Conservation (phyloP, 2,888 invertebrate species). For the Caradrina clavipalpis region DNA sequence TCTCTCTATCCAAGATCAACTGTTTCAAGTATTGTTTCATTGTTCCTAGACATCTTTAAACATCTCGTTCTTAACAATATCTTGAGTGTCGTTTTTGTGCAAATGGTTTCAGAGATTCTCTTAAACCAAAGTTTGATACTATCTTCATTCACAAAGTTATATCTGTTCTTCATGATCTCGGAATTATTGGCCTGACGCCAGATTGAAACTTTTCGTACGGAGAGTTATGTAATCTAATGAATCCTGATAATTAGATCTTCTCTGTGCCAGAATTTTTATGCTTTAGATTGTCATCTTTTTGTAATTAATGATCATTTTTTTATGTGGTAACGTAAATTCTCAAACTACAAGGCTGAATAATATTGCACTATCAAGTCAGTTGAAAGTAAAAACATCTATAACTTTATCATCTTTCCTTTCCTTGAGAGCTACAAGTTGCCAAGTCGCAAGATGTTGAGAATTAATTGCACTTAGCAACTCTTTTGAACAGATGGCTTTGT, state of each 20-base stretch:
- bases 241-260: slow-evolving; percentile 10
- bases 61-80: not conserved
- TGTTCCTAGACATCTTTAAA: not conserved
- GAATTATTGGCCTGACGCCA: slow-evolving; percentile 37
- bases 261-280: slow-evolving; percentile 6
- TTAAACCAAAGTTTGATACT: slow-evolving; percentile 35
- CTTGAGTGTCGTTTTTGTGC: slow-evolving; percentile 3
- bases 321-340: not conserved
- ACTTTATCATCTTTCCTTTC: slow-evolving; percentile 6
- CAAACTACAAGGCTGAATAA: not conserved
- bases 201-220: slow-evolving; percentile 20
- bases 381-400: slow-evolving; percentile 10
- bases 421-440: not conserved
- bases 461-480: slow-evolving; percentile 51
- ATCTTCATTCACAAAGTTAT: slow-evolving; percentile 48
- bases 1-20: not conserved
- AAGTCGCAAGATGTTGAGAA: slow-evolving; percentile 39
- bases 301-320: not conserved
- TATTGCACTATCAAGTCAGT: not conserved
- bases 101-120: slow-evolving; percentile 11
- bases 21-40: no score
- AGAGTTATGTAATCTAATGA: slow-evolving; percentile 31
- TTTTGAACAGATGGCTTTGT: slow-evolving; percentile 29
- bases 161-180: slow-evolving; percentile 29
- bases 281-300: not conserved